These are phyloP conservation scores for Tribolium madens DNA, from an alignment of 1,140 invertebrate species.

Conservation along the genomic window DNA sequence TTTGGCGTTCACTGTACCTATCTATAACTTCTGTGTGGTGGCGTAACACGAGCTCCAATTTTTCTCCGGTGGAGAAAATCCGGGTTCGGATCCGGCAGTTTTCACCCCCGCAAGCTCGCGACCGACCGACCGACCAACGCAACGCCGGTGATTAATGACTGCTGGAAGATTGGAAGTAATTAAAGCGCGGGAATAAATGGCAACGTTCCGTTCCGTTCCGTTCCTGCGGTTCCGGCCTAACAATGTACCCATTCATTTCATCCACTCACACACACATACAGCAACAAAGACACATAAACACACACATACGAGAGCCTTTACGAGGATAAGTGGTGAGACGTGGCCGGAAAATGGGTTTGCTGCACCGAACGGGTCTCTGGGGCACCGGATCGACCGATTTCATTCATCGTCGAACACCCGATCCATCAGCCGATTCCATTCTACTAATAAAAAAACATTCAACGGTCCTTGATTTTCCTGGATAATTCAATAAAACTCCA, in stretches of 20 bases:
- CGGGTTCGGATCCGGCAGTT: slow-evolving; percentile 37
- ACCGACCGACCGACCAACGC: slow-evolving; percentile 36
- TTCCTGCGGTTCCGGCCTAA: slow-evolving; percentile 65
- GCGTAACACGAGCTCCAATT: not conserved
- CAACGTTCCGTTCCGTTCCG: slow-evolving; percentile 64
- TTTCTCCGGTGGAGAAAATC: slow-evolving; percentile 16
- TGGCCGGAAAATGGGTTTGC: slow-evolving; percentile 34
- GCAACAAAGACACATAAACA: slow-evolving; percentile 28
- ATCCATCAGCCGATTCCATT: not conserved
- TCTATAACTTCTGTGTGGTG: not conserved
- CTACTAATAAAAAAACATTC: not conserved
- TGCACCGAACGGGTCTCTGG: slow-evolving; percentile 28
- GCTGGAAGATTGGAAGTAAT: slow-evolving; percentile 66
- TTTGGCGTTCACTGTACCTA: too few relatives aligned
- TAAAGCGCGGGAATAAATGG: slow-evolving; percentile 66
- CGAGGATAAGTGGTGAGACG: slow-evolving; percentile 36
- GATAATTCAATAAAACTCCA: not conserved
- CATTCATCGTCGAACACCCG: slow-evolving; percentile 11
- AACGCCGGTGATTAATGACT: slow-evolving; percentile 64
- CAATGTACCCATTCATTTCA: slow-evolving; percentile 63
- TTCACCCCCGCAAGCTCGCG: slow-evolving; percentile 40
- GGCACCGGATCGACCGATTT: slow-evolving; percentile 31
- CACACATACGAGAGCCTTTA: slow-evolving; percentile 25
- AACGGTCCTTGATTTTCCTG: not conserved
- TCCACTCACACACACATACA: slow-evolving; percentile 54